These are phyloP conservation scores for Pasiphila rectangulata DNA, from an alignment of 2,888 invertebrate genomes.

Conservation along the genomic window DNA sequence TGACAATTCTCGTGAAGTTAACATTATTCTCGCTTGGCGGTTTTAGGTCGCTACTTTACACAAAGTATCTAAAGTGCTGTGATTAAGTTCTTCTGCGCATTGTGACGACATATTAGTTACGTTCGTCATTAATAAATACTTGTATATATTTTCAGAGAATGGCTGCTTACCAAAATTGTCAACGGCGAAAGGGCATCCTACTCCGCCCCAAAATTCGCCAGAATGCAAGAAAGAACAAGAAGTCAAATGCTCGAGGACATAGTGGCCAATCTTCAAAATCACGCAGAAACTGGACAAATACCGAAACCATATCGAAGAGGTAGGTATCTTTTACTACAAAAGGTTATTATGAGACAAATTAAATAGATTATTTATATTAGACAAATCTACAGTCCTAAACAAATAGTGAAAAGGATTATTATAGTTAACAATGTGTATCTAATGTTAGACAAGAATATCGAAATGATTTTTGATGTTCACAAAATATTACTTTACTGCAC, in stretches of 20 bases:
- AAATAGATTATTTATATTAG: no score
- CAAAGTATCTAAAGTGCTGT: no score
- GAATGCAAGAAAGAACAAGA: slow-evolving; percentile 96
- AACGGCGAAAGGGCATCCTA: slow-evolving; percentile 96
- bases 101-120: no score
- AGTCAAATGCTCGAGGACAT: slow-evolving; percentile 97
- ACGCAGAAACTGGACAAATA: slow-evolving; percentile 96
- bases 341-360: neutral
- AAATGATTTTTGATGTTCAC: no score
- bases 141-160: slow-evolving; percentile 84
- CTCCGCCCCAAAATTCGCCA: slow-evolving; percentile 95
- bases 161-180: slow-evolving; percentile 95
- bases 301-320: slow-evolving; percentile 95
- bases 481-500: no score
- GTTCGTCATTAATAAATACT: no score
- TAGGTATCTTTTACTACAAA: slow-evolving; percentile 37
- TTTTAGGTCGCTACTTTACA: neutral
- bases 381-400: neutral
- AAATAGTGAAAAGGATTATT: no score
- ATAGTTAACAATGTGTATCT: no score
- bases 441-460: no score
- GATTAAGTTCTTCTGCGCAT: no score
- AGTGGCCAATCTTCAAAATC: slow-evolving; percentile 95
- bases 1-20: neutral
- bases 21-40: neutral